These are phyloP conservation scores for Cheilosia grossa DNA, from an alignment of 2,888 invertebrate species.

Conservation along the genomic window DNA sequence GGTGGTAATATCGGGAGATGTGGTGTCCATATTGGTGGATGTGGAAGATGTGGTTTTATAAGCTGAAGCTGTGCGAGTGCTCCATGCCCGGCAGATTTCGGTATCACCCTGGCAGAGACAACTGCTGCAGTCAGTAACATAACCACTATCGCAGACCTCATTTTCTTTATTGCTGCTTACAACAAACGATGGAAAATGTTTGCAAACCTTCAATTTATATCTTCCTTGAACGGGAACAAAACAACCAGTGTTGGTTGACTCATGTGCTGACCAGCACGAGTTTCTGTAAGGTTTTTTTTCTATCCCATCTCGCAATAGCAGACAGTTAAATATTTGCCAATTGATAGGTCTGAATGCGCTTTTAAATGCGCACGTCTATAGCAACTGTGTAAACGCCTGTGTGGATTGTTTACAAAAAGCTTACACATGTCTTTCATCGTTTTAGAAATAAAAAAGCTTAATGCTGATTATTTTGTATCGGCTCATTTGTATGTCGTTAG, in stretches of 20 bases:
- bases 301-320: not conserved
- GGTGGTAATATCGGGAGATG: too few species aligned
- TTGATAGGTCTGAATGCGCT: not conserved
- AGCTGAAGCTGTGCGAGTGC: not conserved
- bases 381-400: slow-evolving; percentile 18
- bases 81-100: not conserved
- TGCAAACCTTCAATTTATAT: slow-evolving; percentile 37
- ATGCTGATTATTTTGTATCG: not conserved
- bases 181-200: not conserved
- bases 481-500: too few species aligned
- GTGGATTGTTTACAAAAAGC: not conserved
- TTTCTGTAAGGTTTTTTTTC: not conserved
- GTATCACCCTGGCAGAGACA: not conserved
- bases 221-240: not conserved
- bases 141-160: slow-evolving; percentile 28
- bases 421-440: not conserved
- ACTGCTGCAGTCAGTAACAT: not conserved
- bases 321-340: slow-evolving; percentile 28
- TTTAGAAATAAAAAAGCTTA: not conserved
- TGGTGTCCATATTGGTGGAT: not conserved
- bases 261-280: not conserved
- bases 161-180: slow-evolving; percentile 15
- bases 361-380: not conserved
- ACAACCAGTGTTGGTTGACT: too few species aligned
- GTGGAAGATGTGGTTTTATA: slow-evolving; percentile 12